Evolutionary conservation across 2,888 invertebrate genomes (phyloP), one percentile per base, ranked within the genome.

Genomic region (Hofmannophila pseudospretella): DNA sequence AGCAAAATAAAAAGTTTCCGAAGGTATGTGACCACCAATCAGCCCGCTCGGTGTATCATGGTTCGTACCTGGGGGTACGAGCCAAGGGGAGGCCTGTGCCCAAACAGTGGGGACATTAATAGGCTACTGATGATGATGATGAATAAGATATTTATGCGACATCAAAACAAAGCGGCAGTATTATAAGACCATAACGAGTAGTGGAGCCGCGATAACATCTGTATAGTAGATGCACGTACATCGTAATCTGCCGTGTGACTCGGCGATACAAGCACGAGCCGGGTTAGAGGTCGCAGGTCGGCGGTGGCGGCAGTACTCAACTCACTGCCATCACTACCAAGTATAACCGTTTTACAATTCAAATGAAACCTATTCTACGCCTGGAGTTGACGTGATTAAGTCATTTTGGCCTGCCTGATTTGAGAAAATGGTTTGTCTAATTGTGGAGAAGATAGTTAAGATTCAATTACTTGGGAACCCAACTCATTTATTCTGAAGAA

Each of bases 161-260:
- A 70, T 69, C 59, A 71, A 75, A 71, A 76, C 70, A 73, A 69
- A 59, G 66, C 51, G 54, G 63, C 52, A 44, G 57, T 56, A 57
- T 66, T 69, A 65, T 59, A 57, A 50, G 45, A 51, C 60, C 55
- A 55, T 74, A 72, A 70, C 70, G 42, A 58, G 64, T 54, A 64
- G 58, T 58, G 59, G 57, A 54, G 48, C 50, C 49, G 58, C 55
- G 77, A 79, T 79, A 72, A 66, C 73, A 80, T 79, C 71, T 79
- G 72, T 74, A 61, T 45, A 55, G 46, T 58, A 69, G 67, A 67
- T 65, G 65, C 61, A 61, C 58, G 64, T 59, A 67, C 58, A 55
- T 54, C 60, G 63, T 75, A 69, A 70, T 68, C 62, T 58, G 46
- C 50, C 50, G 51, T 54, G 45, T 41, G 49, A 49, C 47, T 50